phyloP scores from a whole-genome alignment of 2,113 vertebrate genomes.

The Agapornis roseicollis region DNA sequence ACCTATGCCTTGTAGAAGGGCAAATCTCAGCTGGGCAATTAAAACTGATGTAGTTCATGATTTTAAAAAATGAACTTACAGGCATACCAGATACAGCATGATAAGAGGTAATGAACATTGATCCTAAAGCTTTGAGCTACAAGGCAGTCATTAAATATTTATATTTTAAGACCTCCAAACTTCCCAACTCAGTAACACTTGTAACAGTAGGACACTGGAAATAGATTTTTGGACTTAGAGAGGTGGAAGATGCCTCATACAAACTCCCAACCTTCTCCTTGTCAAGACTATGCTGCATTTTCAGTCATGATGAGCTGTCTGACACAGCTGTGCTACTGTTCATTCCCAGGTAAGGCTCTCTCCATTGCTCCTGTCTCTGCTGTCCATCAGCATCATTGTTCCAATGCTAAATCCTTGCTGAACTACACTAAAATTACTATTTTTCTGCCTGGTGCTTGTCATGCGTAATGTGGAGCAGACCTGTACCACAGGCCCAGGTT shows the following conservation, averaged over 20 bases:
- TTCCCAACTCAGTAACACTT: background rate
- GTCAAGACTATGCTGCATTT: background rate
- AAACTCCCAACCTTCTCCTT: background rate
- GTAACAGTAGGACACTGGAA: background rate
- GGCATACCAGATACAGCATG: background rate
- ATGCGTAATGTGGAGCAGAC: accelerated
- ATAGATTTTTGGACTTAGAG: background rate
- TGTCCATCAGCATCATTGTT: background rate
- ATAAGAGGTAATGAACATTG: background rate
- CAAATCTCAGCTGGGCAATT: background rate
- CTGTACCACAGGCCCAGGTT: accelerated
- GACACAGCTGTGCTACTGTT: accelerated
- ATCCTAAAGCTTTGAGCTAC: background rate
- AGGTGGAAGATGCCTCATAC: background rate
- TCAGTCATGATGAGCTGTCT: background rate
- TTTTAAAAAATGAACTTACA: background rate
- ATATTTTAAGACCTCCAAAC: background rate
- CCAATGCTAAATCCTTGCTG: background rate
- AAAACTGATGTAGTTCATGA: background rate
- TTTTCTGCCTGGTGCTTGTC: background rate
- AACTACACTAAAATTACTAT: background rate
- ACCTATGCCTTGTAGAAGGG: background rate
- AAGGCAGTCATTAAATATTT: background rate
- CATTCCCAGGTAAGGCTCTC: background rate
- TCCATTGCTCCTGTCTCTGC: background rate